Base-by-base conservation (phyloP, 2,888 invertebrate species). In the Poecilobothrus nobilitatus region DNA sequence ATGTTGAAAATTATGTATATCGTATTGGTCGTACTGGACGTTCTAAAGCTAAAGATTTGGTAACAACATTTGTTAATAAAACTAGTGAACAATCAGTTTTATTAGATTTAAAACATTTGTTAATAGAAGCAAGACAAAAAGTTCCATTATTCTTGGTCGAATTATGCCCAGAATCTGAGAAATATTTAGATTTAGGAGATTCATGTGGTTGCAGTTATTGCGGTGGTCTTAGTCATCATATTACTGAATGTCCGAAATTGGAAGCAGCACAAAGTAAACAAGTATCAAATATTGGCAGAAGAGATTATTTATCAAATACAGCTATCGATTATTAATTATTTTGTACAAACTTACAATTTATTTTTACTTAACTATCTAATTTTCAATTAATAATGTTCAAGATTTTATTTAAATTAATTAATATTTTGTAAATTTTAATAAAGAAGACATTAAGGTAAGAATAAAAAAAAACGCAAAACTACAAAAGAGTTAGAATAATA, bases 141-240 rank as follows among this genome's bases (percentile, higher is more conserved):
- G 92, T 99, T 3, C 99, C 99, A 0, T 87, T 91, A 27, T 99
- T 99, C 84, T 84, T 99, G 15, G 85, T 92, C 18, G 91, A 94
- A 75, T 84, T 96, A 79, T 92, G 94, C 71, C 94, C 95, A 0
- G 96, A 97, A 76, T 91, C 90, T 68, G 97, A 97, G 73, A 91
- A 94, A 77, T 91, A 91, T 78, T 84, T 92, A 71, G 91, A 91
- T 78, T 84, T 95, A 67, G 92, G 90, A 78, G 95, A 94, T 76
- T 95, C 96, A 66, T 90, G 92, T 76, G 99, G 99, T 0, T 99
- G 99, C 84, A 93, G 95, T 74, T 99, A 98, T 82, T 99, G 99
- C 82, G 98, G 97, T 72, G 99, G 99, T 74, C 86, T 99, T 73
- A 99, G 99, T 22, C 99, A 99, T 84, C 88, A 99, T 76, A 99